These are phyloP conservation scores for Platyrinchus mystaceus DNA, from an alignment of 2,797 vertebrate genomes.

Conservation along the genomic window DNA sequence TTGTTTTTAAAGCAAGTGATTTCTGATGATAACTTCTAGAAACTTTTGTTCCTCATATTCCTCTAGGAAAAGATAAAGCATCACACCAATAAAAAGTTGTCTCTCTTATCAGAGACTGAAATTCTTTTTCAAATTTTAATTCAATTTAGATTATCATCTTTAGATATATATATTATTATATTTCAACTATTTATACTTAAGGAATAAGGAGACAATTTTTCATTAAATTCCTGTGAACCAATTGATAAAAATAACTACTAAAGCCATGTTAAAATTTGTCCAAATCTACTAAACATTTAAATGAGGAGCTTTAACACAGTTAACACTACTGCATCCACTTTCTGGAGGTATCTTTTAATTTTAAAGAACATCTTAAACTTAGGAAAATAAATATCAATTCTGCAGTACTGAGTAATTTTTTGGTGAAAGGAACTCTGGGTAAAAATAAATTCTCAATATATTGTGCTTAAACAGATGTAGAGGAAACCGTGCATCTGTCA, in stretches of 20 bases:
- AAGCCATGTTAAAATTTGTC: background rate
- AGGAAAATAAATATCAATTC: background rate
- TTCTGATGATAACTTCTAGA: background rate
- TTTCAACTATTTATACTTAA: background rate
- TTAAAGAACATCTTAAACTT: background rate
- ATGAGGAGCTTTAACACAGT: background rate
- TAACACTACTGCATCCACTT: background rate
- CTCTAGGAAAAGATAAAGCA: background rate
- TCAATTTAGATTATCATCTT: background rate
- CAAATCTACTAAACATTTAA: background rate
- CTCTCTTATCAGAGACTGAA: background rate
- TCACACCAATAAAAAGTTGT: background rate
- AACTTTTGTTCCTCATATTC: background rate
- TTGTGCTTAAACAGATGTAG: background rate
- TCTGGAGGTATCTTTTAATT: background rate
- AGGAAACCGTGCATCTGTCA: background rate
- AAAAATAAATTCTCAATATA: background rate
- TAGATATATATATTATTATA: background rate
- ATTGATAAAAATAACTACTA: background rate
- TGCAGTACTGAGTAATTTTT: background rate
- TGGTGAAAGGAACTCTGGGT: background rate
- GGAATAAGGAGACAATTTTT: background rate
- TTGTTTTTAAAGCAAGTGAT: background rate
- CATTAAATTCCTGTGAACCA: background rate
- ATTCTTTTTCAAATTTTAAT: background rate